These are phyloP conservation scores for Dryobotodes eremita DNA, from an alignment of 2,888 invertebrate species.

Conservation along the genomic window DNA sequence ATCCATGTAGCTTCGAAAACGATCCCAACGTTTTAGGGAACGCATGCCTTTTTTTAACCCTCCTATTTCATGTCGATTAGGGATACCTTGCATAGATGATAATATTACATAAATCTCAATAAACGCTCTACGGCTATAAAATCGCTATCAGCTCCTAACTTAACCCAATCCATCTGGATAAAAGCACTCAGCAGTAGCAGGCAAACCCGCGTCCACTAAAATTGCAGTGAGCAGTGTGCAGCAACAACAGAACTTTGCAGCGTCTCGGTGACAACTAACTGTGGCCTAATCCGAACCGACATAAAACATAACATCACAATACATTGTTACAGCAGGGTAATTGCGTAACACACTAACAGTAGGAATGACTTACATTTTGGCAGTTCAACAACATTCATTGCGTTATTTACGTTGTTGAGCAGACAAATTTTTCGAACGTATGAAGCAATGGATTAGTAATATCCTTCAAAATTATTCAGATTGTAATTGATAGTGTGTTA, in stretches of 20 bases:
- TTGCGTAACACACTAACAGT: no score
- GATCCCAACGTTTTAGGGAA: no score
- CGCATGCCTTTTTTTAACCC: background rate
- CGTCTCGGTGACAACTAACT: slow-evolving; percentile 77
- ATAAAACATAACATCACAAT: slow-evolving; percentile 48
- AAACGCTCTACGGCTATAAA: background rate
- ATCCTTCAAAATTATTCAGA: no score
- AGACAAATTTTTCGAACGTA: no score
- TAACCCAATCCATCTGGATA: slow-evolving; percentile 64
- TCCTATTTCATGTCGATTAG: background rate
- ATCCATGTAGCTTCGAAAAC: background rate
- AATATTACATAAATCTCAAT: background rate
- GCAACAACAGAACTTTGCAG: slow-evolving; percentile 81
- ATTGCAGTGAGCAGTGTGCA: slow-evolving; percentile 82
- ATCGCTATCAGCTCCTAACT: slow-evolving; percentile 58
- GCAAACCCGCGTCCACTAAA: slow-evolving; percentile 80
- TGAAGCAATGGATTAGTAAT: no score
- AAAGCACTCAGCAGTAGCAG: slow-evolving; percentile 82
- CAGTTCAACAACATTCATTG: no score
- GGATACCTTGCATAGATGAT: background rate
- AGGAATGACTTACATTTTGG: no score
- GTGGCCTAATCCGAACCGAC: slow-evolving; percentile 65
- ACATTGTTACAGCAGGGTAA: background rate
- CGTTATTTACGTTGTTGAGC: no score
- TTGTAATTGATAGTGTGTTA: no score